phyloP scores from a whole-genome alignment of 1,140 invertebrate species.

The Scaptomyza pallida region DNA sequence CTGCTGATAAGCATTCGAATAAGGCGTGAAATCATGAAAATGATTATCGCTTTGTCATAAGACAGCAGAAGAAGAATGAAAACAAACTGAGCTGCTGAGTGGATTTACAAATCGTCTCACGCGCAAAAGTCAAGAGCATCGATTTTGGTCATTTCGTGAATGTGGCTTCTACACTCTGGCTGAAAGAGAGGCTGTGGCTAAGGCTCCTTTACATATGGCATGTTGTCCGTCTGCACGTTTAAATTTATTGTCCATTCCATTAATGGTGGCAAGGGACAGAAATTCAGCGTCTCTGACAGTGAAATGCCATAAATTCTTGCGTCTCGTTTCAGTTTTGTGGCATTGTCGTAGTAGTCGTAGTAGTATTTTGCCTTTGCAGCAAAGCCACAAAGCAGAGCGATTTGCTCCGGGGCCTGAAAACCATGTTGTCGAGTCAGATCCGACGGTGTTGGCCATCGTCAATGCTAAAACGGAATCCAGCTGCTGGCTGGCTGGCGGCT shows the following conservation, averaged over 20 bases:
- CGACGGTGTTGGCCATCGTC: constrained; percentile 22
- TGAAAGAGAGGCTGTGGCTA: background rate
- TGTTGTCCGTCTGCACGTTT: constrained; percentile 79
- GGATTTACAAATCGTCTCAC: constrained; percentile 77
- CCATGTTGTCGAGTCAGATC: constrained; percentile 1
- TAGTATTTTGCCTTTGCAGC: constrained; percentile 60
- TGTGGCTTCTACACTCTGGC: constrained; percentile 55
- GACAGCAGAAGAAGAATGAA: background rate
- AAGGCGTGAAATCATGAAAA: constrained; percentile 43
- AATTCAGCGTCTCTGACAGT: constrained; percentile 81
- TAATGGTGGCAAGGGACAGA: constrained; percentile 80
- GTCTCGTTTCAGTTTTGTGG: constrained; percentile 69
- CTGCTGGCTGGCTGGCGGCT: too few relatives aligned
- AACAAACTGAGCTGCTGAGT: constrained; percentile 18
- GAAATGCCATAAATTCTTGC: constrained; percentile 82
- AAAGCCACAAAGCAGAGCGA: constrained; percentile 70
- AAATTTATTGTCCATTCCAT: constrained; percentile 81
- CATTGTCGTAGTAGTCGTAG: too few relatives aligned
- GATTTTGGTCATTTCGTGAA: constrained; percentile 72
- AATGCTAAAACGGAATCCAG: constrained; percentile 16
- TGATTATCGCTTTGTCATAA: constrained; percentile 69
- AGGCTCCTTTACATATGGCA: constrained; percentile 75
- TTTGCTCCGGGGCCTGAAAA: constrained; percentile 31
- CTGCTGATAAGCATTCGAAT: constrained; percentile 18
- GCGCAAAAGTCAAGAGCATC: constrained; percentile 54